Percentiles rank a stretch among this genome's conserved stretches.
Evolutionary conservation across 37 sponge, comb jelly and placozoan genomes (phyloP).

Genomic region (Cliona cf. orientalis): DNA sequence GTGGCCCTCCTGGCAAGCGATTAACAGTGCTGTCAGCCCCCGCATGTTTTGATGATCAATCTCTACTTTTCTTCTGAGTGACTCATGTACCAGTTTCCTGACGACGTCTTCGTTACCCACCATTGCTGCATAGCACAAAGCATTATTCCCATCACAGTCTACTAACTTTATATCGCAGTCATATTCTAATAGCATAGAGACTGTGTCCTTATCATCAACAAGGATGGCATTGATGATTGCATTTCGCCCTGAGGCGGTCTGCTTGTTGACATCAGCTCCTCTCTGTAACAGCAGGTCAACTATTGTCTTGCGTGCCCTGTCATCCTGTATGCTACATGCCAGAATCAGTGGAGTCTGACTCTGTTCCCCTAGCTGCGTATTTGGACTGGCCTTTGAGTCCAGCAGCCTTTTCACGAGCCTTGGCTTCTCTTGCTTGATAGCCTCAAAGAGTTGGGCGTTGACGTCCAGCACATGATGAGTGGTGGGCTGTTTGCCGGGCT

Average conservation of each 20-base stretch:
- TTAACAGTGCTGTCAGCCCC: conserved; percentile 80
- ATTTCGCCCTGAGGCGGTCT: conserved; percentile 66
- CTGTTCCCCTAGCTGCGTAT: background rate
- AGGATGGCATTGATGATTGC: conserved; percentile 64
- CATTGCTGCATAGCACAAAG: conserved; percentile 55
- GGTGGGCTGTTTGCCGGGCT: background rate
- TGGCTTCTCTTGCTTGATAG: conserved; percentile 16
- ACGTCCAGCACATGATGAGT: conserved; percentile 11
- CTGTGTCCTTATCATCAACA: conserved; percentile 28
- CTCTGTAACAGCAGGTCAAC: conserved; percentile 36
- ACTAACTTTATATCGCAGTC: conserved; percentile 31
- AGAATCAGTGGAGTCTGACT: conserved; percentile 52
- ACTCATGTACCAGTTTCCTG: conserved; percentile 36
- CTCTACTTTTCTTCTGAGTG: conserved; percentile 1
- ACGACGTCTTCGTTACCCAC: conserved; percentile 49
- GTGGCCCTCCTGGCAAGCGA: conserved; percentile 62
- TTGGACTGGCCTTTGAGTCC: conserved; percentile 37
- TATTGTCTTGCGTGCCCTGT: conserved; percentile 18
- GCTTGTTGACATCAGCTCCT: conserved; percentile 61
- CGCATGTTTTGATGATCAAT: conserved; percentile 74
- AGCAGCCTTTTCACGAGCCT: conserved; percentile 50
- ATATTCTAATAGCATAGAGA: conserved; percentile 13
- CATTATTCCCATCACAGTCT: conserved; percentile 72
- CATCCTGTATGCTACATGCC: conserved; percentile 16
- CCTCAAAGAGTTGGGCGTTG: conserved; percentile 53